phyloP scores from a whole-genome alignment of 2,797 vertebrate genomes.

The Petrocephalus sullivani region DNA sequence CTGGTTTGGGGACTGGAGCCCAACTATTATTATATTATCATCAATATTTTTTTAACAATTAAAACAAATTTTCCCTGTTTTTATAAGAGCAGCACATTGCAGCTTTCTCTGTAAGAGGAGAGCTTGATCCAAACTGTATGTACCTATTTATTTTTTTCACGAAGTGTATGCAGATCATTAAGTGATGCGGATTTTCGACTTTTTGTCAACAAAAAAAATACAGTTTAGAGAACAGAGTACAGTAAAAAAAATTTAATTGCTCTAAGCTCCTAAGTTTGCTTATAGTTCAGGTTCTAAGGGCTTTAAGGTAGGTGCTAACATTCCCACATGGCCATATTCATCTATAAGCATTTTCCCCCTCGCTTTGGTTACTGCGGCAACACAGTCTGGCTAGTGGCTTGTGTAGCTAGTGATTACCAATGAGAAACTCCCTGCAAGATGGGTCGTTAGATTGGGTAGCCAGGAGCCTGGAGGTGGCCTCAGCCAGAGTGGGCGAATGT shows the following conservation, averaged over 20 bases:
- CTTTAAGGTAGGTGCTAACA: background rate
- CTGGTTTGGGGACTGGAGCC: background rate
- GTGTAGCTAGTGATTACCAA: background rate
- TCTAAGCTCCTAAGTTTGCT: background rate
- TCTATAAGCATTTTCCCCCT: background rate
- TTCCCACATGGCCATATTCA: background rate
- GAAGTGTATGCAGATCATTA: background rate
- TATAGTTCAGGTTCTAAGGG: background rate
- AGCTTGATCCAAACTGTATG: background rate
- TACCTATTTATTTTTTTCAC: background rate
- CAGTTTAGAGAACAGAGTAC: background rate
- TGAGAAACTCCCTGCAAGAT: background rate
- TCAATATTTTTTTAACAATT: background rate
- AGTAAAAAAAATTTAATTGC: background rate
- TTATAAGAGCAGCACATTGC: background rate
- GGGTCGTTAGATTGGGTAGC: constrained; percentile 11
- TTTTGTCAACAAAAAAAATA: background rate
- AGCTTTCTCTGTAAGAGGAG: background rate
- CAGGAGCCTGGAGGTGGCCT: constrained; percentile 30
- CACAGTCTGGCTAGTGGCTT: background rate
- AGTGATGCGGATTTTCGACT: background rate
- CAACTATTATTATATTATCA: background rate
- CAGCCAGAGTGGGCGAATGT: constrained; percentile 25
- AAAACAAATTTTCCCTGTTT: background rate
- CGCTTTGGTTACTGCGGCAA: background rate